Conservation (phyloP, 2,888 invertebrate species). For the Leistus spinibarbis region DNA sequence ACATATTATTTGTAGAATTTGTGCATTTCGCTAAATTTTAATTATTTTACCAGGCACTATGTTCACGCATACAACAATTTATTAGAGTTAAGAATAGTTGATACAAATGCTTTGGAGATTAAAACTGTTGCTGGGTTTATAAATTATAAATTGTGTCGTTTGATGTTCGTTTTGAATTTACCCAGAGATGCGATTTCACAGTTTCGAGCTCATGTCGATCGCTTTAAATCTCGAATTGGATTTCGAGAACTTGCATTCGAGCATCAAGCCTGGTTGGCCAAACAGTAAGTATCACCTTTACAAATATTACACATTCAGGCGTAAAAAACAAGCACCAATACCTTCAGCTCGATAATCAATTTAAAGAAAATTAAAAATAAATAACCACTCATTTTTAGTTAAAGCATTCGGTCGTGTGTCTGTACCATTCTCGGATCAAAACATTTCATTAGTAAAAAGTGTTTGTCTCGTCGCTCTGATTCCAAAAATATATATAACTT, state of each 20-base stretch:
- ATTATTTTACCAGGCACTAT: slow-evolving; percentile 68
- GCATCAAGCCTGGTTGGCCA: slow-evolving; percentile 93
- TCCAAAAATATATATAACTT: no score
- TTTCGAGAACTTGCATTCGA: slow-evolving; percentile 89
- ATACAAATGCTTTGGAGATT: slow-evolving; percentile 91
- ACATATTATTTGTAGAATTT: slow-evolving; percentile 45
- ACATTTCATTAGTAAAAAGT: no score
- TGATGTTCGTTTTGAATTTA: slow-evolving; percentile 86
- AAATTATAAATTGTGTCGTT: slow-evolving; percentile 92
- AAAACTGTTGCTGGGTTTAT: slow-evolving; percentile 94
- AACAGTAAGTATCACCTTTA: slow-evolving; percentile 79
- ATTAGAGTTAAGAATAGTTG: slow-evolving; percentile 85
- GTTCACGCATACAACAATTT: slow-evolving; percentile 89
- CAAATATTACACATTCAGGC: no score
- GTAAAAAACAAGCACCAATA: no score
- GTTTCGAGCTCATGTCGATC: slow-evolving; percentile 89
- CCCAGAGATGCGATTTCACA: slow-evolving; percentile 95
- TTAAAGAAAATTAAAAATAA: no score
- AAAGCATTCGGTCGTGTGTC: no score
- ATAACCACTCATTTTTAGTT: no score
- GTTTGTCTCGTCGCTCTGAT: no score
- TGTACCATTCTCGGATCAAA: no score
- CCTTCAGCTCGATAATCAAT: no score
- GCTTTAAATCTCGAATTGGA: slow-evolving; percentile 82
- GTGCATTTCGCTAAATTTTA: slow-evolving; percentile 13